These are phyloP conservation scores for Sebastes wilsoni DNA, from an alignment of 2,797 vertebrate genomes.

Conservation along the genomic window DNA sequence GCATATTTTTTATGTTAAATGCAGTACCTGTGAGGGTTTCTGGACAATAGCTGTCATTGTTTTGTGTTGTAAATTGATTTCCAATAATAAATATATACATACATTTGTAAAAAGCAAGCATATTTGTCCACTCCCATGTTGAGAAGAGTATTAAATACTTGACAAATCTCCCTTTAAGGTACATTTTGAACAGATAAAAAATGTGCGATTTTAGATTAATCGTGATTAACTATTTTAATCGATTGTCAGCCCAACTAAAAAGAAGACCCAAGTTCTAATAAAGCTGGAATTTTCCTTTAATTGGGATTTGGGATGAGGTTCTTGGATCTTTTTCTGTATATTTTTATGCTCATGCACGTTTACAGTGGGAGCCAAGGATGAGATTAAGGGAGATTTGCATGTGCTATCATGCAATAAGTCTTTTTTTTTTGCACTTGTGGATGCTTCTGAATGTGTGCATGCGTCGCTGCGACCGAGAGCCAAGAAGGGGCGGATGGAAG, in stretches of 20 bases:
- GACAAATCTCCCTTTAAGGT: too few species aligned
- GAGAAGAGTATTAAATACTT: too few species aligned
- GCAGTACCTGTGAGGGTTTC: too few species aligned
- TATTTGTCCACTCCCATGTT: too few species aligned
- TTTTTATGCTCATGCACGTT: neutral
- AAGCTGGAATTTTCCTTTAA: neutral
- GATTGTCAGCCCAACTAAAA: neutral
- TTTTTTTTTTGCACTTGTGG: neutral
- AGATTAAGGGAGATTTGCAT: neutral
- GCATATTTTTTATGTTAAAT: too few species aligned
- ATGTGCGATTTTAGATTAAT: too few species aligned
- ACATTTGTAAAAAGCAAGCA: accelerated
- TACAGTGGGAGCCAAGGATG: neutral
- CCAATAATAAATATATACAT: too few species aligned
- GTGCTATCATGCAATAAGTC: neutral
- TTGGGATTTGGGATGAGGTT: conserved; percentile 3
- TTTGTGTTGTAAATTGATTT: too few species aligned
- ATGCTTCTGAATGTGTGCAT: conserved; percentile 45
- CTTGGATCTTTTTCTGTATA: neutral
- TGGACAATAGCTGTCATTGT: too few species aligned
- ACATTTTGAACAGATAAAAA: too few species aligned
- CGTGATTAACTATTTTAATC: too few species aligned
- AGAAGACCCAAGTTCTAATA: neutral
- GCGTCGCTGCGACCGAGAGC: conserved; percentile 24
- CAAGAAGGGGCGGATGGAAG: conserved; percentile 50